Evolutionary conservation across 2,797 vertebrate species (phyloP).

Genomic region (Macroramphosus scolopax): DNA sequence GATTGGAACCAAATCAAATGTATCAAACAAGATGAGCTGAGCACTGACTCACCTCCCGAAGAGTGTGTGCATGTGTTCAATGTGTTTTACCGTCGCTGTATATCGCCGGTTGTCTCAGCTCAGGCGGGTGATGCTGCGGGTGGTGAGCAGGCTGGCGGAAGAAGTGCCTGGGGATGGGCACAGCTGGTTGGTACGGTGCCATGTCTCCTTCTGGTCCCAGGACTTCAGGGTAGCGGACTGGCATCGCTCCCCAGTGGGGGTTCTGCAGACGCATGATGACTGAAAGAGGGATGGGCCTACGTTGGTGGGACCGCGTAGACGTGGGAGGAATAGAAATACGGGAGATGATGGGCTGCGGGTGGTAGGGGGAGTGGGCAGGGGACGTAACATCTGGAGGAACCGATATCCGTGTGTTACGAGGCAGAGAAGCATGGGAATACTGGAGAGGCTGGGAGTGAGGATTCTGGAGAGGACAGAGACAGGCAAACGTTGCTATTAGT

Average conservation of each 20-base stretch:
- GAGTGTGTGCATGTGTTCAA: too few species aligned
- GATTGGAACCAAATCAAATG: constrained; percentile 12
- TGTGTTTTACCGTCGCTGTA: constrained; percentile 71
- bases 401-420: constrained; percentile 62
- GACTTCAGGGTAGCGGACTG: constrained; percentile 22
- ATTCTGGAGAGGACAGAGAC: constrained; percentile 47
- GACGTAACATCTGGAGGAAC: constrained; percentile 67
- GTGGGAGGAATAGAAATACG: constrained; percentile 86
- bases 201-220: constrained; percentile 38
- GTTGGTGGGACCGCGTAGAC: constrained; percentile 54
- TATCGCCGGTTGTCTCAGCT: constrained; percentile 63
- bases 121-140: constrained; percentile 43
- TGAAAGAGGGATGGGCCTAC: constrained; percentile 85
- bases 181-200: constrained; percentile 27
- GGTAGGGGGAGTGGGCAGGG: constrained; percentile 64
- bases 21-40: background rate
- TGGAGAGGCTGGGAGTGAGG: constrained; percentile 48
- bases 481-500: background rate
- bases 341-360: constrained; percentile 79
- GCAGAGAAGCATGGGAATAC: constrained; percentile 56
- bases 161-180: constrained; percentile 52
- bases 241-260: constrained; percentile 71
- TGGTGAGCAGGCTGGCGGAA: constrained; percentile 24
- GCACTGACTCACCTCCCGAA: too few species aligned
- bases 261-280: constrained; percentile 91